phyloP scores from a whole-genome alignment of 2,888 invertebrate species.

The Pheosia gnoma region DNA sequence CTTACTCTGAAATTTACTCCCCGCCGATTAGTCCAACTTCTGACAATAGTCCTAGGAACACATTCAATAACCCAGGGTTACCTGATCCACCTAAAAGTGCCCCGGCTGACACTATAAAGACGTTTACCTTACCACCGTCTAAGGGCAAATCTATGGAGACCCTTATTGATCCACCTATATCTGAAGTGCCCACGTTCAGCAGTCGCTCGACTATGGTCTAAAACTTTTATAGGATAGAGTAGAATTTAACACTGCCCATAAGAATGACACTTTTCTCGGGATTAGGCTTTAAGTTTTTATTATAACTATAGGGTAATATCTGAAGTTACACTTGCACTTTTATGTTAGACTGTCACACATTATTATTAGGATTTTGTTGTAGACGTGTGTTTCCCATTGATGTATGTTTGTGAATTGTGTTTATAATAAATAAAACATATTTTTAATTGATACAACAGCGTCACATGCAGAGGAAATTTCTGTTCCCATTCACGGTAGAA shows the following conservation, averaged over 20 bases:
- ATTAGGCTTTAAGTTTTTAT: slow-evolving; percentile 20
- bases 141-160: slow-evolving; percentile 77
- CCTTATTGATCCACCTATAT: slow-evolving; percentile 70
- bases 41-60: slow-evolving; percentile 71
- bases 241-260: slow-evolving; percentile 50
- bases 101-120: slow-evolving; percentile 70
- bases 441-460: slow-evolving; percentile 33
- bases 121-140: slow-evolving; percentile 71
- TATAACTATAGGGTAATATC: slow-evolving; percentile 12
- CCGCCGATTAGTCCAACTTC: slow-evolving; percentile 78
- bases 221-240: slow-evolving; percentile 9
- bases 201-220: slow-evolving; percentile 80
- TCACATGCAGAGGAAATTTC: slow-evolving; percentile 81
- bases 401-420: slow-evolving; percentile 54
- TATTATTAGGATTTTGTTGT: slow-evolving; percentile 24
- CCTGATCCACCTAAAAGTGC: slow-evolving; percentile 75
- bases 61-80: slow-evolving; percentile 67
- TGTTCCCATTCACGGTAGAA: slow-evolving; percentile 76
- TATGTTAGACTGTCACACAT: slow-evolving; percentile 45
- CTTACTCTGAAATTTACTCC: slow-evolving; percentile 80
- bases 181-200: slow-evolving; percentile 69
- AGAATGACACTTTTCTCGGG: slow-evolving; percentile 46
- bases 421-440: slow-evolving; percentile 41
- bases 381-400: slow-evolving; percentile 64
- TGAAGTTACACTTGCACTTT: slow-evolving; percentile 41